Conservation (phyloP, 2,888 invertebrate species). For the Caradrina kadenii region DNA sequence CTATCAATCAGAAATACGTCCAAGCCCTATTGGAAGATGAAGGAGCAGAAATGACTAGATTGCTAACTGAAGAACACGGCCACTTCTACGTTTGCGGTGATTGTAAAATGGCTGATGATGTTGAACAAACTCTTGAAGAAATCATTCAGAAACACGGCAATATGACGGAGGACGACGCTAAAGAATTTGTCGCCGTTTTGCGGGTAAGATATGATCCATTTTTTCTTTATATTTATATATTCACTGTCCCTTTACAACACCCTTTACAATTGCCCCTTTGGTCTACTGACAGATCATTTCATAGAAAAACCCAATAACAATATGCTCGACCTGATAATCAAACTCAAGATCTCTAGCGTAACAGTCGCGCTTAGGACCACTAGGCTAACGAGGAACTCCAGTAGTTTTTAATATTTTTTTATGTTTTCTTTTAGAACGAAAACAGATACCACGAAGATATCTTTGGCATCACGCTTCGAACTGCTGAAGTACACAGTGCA, state of each 20-base stretch:
- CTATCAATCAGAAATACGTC: conserved; percentile 94
- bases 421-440: conserved; percentile 93
- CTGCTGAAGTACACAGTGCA: conserved; percentile 96
- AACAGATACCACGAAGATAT: conserved; percentile 99
- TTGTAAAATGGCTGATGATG: conserved; percentile 99
- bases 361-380: no score
- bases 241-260: no score
- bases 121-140: conserved; percentile 96
- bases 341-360: no score
- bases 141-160: conserved; percentile 92
- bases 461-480: conserved; percentile 97
- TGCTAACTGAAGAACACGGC: conserved; percentile 94
- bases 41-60: conserved; percentile 93
- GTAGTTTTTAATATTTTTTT: background rate
- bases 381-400: no score
- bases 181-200: conserved; percentile 94
- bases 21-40: conserved; percentile 96
- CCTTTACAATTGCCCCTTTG: no score
- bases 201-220: conserved; percentile 91
- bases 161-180: conserved; percentile 94
- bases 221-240: background rate
- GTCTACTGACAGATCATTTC: no score
- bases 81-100: conserved; percentile 99
- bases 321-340: no score
- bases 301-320: no score